These are phyloP conservation scores for Sphaeridia pumilis DNA, from an alignment of 2,888 invertebrate genomes.

Conservation along the genomic window DNA sequence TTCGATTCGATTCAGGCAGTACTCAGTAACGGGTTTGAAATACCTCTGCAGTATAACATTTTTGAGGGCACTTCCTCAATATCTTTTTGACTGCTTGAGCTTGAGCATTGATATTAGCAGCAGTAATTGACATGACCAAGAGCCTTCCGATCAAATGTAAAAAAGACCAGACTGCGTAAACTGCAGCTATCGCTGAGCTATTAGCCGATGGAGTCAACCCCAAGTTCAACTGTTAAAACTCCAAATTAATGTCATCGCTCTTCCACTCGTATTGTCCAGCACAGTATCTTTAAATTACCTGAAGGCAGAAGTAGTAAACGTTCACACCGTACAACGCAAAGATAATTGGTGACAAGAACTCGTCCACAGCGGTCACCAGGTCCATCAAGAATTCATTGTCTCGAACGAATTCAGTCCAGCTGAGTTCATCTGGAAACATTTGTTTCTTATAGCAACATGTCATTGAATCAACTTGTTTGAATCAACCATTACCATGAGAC, in stretches of 20 bases:
- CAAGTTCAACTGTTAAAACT: constrained; percentile 16
- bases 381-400: constrained; percentile 25
- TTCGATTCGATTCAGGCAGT: too few relatives aligned
- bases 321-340: constrained; percentile 27
- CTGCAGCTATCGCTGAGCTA: constrained; percentile 9
- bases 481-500: constrained; percentile 3
- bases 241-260: not conserved
- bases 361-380: constrained; percentile 17
- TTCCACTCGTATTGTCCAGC: too few relatives aligned
- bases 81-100: constrained; percentile 18
- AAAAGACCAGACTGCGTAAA: constrained; percentile 31
- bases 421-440: constrained; percentile 17
- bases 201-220: constrained; percentile 20
- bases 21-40: too few relatives aligned
- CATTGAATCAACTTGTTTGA: too few relatives aligned
- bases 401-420: constrained; percentile 24
- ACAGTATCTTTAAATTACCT: too few relatives aligned
- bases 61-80: constrained; percentile 21
- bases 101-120: constrained; percentile 24
- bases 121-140: constrained; percentile 18
- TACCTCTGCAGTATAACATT: constrained; percentile 20
- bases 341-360: constrained; percentile 26
- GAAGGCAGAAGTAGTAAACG: constrained; percentile 31
- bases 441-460: too few relatives aligned
- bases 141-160: constrained; percentile 22